phyloP scores from a whole-genome alignment of 23 tunicate genomes.

The Halocynthia aurantium region DNA sequence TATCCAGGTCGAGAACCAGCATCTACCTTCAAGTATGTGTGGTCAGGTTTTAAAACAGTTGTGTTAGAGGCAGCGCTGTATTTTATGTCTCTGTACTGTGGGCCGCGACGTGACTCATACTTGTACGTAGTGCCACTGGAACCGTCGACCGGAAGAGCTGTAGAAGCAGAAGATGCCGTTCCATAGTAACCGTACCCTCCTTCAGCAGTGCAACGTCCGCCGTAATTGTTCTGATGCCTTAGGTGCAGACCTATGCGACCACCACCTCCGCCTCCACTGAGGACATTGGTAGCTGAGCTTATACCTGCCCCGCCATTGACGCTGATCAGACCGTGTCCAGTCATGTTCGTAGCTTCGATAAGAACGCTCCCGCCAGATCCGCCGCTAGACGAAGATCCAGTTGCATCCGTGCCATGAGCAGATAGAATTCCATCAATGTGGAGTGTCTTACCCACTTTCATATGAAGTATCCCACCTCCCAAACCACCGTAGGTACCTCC shows the following conservation, averaged over 20 bases:
- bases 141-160: constrained; percentile 12
- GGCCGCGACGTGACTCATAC: constrained; percentile 31
- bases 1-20: constrained; percentile 21
- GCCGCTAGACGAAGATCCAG: constrained; percentile 11
- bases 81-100: constrained; percentile 32
- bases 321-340: constrained; percentile 18
- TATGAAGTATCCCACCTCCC: constrained; percentile 20
- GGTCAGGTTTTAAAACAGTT: constrained; percentile 20
- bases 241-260: constrained; percentile 16
- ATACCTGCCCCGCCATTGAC: constrained; percentile 24
- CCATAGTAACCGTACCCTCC: constrained; percentile 16
- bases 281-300: background rate
- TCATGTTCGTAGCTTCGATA: constrained; percentile 22
- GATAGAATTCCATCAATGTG: constrained; percentile 25
- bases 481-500: constrained; percentile 11
- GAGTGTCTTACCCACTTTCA: constrained; percentile 25
- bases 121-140: constrained; percentile 27
- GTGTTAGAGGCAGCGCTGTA: constrained; percentile 4
- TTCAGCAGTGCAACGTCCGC: constrained; percentile 20
- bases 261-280: constrained; percentile 29
- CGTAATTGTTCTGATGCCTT: constrained; percentile 33
- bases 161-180: background rate
- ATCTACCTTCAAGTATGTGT: constrained; percentile 16
- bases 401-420: constrained; percentile 10
- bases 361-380: constrained; percentile 29